Base-by-base conservation (phyloP, 2,888 invertebrate genomes). In the Mythimna loreyi region DNA sequence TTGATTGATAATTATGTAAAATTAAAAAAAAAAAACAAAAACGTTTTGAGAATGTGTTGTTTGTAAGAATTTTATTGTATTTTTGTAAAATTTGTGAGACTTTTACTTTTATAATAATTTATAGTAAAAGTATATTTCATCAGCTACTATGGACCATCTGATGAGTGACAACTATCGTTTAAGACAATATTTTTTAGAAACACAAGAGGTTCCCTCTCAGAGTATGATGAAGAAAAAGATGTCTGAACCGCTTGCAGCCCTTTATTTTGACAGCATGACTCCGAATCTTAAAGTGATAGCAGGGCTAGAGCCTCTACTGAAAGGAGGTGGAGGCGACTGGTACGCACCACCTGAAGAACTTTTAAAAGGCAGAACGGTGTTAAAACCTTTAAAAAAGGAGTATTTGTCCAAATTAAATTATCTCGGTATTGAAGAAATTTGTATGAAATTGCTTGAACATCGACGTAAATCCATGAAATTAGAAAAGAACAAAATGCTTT, bases 201-300 rank as follows among this genome's bases (percentile, higher is more conserved):
- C 85, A 28, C 86, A 92, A 30, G 87, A 92, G 67, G 93, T 94
- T 11, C 95, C 95, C 6, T 93, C 93, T 1, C 95, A 94, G 72
- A 91, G 86, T 45, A 81, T 90, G 4, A 95, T 95, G 82, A 93
- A 86, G 67, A 84, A 90, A 2, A 92, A 85, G 68, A 95, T 96
- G 95, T 73, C 85, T n/a, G 86, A 88, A 11, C 77, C 90, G 1
- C 88, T 96, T 8, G 95, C 95, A 1, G 85, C 89, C 11, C 89
- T 96, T 43, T 95, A 93, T 78, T 96, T 95, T 80, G 93, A 94
- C 68, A 91, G 90, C 0, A 94, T 95, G 95, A 86, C 78, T 19
- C 85, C 86, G 0, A 91, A 92, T 62, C 83, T 93, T 0, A 94
- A 93, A 76, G 84, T 91, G 0, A 83, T 94, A 1, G 94, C 93